A percentile compares a stretch with the other conserved stretches of the same genome.
Conservation (phyloP, 2,888 invertebrate genomes). For the Macrosiphum euphorbiae region DNA sequence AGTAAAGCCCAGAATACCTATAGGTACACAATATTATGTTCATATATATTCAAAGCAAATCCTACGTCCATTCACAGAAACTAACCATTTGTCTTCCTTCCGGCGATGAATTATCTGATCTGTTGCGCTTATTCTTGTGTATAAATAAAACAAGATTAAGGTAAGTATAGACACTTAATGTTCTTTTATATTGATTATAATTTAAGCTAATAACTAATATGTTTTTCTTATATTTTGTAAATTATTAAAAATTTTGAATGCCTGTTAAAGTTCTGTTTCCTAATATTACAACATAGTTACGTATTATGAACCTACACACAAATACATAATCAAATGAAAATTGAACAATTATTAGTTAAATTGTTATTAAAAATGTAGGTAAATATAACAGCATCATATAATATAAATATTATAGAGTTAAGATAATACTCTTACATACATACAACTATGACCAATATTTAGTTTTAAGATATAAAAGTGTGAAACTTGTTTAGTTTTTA, state of each 20-base stretch:
- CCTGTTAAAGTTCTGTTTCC: constrained; percentile 10
- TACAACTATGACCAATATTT: not conserved
- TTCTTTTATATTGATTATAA: not conserved
- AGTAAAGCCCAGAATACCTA: constrained; percentile 57
- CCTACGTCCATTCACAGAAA: constrained; percentile 29
- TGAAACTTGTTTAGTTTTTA: not conserved
- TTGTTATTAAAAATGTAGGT: not conserved
- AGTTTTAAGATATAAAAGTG: not conserved
- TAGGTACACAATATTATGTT: constrained; percentile 29
- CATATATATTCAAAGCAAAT: constrained; percentile 30
- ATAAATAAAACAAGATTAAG: constrained; percentile 14
- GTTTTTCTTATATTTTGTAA: not conserved
- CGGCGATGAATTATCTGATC: constrained; percentile 5
- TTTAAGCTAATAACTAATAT: not conserved
- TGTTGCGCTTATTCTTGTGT: not conserved
- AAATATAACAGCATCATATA: not conserved
- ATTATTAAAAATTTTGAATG: constrained; percentile 41
- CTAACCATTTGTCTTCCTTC: constrained; percentile 45
- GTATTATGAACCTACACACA: not conserved
- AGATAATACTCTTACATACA: not conserved
- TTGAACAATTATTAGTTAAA: not conserved
- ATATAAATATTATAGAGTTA: not conserved
- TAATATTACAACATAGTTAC: not conserved
- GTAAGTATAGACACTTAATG: constrained; percentile 11
- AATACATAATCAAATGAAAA: not conserved